These are phyloP conservation scores for Heptranchias perlo DNA, from an alignment of 2,113 vertebrate species.

Conservation along the genomic window DNA sequence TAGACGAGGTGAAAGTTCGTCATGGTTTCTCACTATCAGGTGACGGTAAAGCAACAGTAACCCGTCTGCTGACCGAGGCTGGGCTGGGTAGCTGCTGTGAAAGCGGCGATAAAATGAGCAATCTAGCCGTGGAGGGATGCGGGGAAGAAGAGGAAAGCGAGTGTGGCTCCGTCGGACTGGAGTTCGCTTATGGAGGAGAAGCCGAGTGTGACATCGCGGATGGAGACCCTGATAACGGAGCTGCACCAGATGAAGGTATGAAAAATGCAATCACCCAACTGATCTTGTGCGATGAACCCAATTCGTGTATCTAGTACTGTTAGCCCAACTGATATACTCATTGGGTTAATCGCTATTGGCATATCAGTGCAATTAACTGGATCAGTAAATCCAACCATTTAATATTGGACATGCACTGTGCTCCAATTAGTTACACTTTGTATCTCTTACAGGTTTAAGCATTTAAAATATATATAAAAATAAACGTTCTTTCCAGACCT, in stretches of 20 bases:
- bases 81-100: too few species aligned
- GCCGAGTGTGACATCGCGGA: conserved; percentile 57
- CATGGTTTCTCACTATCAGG: conserved; percentile 36
- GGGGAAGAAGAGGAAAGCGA: conserved; percentile 53
- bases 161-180: conserved; percentile 57
- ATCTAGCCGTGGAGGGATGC: conserved; percentile 39
- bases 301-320: not conserved
- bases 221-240: conserved; percentile 56
- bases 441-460: not conserved
- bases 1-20: conserved; percentile 26
- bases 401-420: not conserved
- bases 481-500: not conserved
- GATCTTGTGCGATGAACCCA: not conserved
- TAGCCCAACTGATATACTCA: not conserved
- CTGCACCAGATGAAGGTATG: conserved; percentile 58
- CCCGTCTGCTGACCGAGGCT: not conserved
- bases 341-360: not conserved
- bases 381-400: not conserved
- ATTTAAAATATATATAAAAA: not conserved
- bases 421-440: not conserved
- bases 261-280: not conserved
- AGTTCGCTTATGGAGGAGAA: conserved; percentile 56
- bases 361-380: not conserved
- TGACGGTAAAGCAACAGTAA: not conserved
- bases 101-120: not conserved